phyloP scores from a whole-genome alignment of 2,797 vertebrate species.

The Gobionotothen gibberifrons region DNA sequence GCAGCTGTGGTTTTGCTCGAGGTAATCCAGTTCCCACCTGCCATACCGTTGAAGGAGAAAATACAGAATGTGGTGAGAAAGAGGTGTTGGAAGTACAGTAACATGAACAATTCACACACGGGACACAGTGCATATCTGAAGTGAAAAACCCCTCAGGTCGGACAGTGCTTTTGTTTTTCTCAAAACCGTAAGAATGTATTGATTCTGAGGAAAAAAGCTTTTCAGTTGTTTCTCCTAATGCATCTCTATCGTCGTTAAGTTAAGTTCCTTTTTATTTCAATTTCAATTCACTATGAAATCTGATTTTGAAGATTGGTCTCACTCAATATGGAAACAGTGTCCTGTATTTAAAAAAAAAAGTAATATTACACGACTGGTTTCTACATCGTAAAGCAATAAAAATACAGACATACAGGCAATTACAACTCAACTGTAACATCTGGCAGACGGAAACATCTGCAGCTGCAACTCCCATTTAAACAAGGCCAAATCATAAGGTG shows the following conservation, averaged over 20 bases:
- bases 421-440: conserved; percentile 59
- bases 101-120: conserved; percentile 63
- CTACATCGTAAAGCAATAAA: conserved; percentile 55
- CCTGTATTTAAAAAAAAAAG: conserved; percentile 24
- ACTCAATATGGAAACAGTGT: not conserved
- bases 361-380: conserved; percentile 26
- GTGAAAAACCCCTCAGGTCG: conserved; percentile 42
- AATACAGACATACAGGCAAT: conserved; percentile 62
- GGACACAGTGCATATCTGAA: conserved; percentile 54
- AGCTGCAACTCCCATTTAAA: conserved; percentile 71
- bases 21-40: conserved; percentile 64
- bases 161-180: conserved; percentile 28
- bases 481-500: conserved; percentile 49
- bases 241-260: not conserved
- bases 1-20: conserved; percentile 54
- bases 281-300: not conserved
- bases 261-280: not conserved
- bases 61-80: conserved; percentile 40
- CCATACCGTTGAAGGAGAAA: conserved; percentile 48
- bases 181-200: conserved; percentile 17
- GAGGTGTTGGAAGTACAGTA: conserved; percentile 48
- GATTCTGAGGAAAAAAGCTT: conserved; percentile 8
- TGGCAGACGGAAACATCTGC: conserved; percentile 73
- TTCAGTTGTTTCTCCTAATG: not conserved
- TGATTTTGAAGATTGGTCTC: conserved; percentile 7